Base-by-base conservation (phyloP, 37 sponge, comb jelly and placozoan genomes). In the Eunapius fragilis region DNA sequence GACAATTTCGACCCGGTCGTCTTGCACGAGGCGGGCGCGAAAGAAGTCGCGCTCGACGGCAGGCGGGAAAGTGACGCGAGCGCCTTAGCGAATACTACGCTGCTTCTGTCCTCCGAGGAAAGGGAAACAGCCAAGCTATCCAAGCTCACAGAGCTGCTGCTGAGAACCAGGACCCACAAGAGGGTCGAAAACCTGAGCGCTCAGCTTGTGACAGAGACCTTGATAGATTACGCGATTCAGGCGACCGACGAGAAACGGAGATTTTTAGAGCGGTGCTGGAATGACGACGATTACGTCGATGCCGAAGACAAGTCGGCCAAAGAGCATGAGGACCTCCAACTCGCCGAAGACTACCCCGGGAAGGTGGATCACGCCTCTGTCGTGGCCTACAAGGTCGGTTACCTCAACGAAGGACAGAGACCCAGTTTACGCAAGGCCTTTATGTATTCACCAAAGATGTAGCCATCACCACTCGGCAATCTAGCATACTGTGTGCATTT, bases 361-460 rank as follows among this genome's bases (percentile, higher is more conserved):
- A 96, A 96, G 76, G 70, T 96, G 35, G 96, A 96, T 85, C 96
- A 96, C 79, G 90, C 94, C 49, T 86, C 93, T 17, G 80, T 86
- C 6, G 96, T 83, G 3, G 96, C 68, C 0, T 93, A 88, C 67
- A 33, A 82, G 48, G 94, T 91, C 0, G 86, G 91, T 10, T 31
- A 41, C 25, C 10, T 58, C 58, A 58, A 12, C 14, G 58, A 58
- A 12, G 58, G 58, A 45, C 47, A 45, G 47, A 45, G 47, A 9
- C 47, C 4, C 58, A 58, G 0, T 1, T 1, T 58, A 17, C 58
- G 58, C 58, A 58, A 58, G 58, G 58, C 14, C 58, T 58, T 2
- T 58, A 17, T 58, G 19, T 58, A 58, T 19, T 58, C 58, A 58
- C 58, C 58, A n/a, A n/a, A n/a, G n/a, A n/a, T n/a, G n/a, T n/a